Conservation (phyloP, 2,888 invertebrate genomes). For the Tupiocoris notatus region DNA sequence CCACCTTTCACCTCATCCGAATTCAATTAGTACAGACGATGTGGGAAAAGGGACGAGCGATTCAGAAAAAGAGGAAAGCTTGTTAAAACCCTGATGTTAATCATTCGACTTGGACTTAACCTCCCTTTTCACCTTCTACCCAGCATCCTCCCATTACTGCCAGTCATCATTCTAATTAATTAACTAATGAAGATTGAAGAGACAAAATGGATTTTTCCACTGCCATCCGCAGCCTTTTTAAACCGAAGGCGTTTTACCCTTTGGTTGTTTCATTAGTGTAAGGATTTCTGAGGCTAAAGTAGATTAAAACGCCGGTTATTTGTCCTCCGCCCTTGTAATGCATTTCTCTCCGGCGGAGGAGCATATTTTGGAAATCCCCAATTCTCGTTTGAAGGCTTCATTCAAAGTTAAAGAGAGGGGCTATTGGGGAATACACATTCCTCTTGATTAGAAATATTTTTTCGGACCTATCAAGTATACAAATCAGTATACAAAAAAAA, state of each 20-base stretch:
- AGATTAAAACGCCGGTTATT: conserved; percentile 36
- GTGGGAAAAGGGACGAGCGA: too few species aligned
- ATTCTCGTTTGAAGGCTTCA: too few species aligned
- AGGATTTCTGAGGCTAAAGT: conserved; percentile 38
- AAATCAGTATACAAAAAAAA: too few species aligned
- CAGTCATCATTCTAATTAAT: conserved; percentile 42
- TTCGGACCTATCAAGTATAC: too few species aligned
- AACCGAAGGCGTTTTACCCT: background rate
- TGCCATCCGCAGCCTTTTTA: conserved; percentile 8
- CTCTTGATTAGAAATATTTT: too few species aligned
- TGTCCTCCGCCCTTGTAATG: background rate
- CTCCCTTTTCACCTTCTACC: conserved; percentile 30
- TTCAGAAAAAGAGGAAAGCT: conserved; percentile 26
- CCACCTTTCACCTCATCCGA: too few species aligned
- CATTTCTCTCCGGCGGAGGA: too few species aligned
- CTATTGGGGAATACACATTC: too few species aligned
- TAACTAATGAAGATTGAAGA: conserved; percentile 41
- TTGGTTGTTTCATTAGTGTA: conserved; percentile 32
- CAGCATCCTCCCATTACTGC: conserved; percentile 14
- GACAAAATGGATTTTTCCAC: conserved; percentile 30
- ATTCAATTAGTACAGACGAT: too few species aligned
- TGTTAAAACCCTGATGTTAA: conserved; percentile 38
- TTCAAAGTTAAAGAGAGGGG: too few species aligned
- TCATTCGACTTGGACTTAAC: conserved; percentile 35
- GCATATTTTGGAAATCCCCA: too few species aligned